phyloP scores from a whole-genome alignment of 2,888 invertebrate species.

The Cryptocephalus moraei region DNA sequence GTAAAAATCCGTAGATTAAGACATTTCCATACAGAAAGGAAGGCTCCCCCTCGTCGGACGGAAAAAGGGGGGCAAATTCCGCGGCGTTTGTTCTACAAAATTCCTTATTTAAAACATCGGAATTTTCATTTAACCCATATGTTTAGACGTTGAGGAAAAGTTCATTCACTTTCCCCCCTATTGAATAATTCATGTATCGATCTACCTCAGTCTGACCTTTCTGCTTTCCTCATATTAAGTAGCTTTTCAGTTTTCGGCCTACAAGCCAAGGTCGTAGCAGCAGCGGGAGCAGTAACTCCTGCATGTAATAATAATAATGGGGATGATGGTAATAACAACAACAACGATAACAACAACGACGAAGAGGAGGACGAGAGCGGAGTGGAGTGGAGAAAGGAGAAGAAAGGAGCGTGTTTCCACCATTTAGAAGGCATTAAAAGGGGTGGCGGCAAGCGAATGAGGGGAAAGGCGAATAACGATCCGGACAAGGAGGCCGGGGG shows the following conservation, averaged over 20 bases:
- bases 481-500: constrained; percentile 26
- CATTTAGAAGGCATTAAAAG: constrained; percentile 34
- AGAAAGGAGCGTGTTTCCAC: constrained; percentile 20
- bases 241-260: constrained; percentile 26
- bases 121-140: constrained; percentile 36
- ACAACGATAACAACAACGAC: no score
- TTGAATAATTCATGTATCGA: constrained; percentile 42
- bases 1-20: no score
- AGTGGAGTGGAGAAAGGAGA: neutral
- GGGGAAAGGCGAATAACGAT: constrained; percentile 39
- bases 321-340: no score
- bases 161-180: constrained; percentile 41
- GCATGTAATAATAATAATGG: constrained; percentile 5
- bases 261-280: constrained; percentile 27
- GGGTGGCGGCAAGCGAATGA: constrained; percentile 31
- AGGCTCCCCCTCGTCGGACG: neutral
- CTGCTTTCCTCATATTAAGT: constrained; percentile 39
- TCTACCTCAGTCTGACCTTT: constrained; percentile 39
- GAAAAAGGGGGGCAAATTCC: neutral
- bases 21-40: no score
- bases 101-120: constrained; percentile 9
- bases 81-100: constrained; percentile 3
- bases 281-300: constrained; percentile 18
- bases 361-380: no score
- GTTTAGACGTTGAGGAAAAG: constrained; percentile 34